Evolutionary conservation across 2,888 invertebrate genomes (phyloP).

Genomic region (Hypsopygia costalis): DNA sequence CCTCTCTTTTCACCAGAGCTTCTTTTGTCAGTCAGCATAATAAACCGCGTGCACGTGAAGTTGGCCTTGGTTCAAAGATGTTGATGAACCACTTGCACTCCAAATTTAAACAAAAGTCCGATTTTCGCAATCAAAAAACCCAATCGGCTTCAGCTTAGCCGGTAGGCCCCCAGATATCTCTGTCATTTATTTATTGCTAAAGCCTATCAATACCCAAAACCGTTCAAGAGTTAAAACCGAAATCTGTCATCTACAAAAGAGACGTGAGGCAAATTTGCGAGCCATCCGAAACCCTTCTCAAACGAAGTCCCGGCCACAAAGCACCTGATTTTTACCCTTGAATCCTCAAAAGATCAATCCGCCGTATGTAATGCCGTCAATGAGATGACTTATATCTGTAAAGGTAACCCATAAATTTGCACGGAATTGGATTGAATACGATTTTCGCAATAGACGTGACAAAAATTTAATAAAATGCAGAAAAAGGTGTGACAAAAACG

Average conservation of each 20-base stretch:
- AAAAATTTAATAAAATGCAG: no score
- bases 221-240: conserved; percentile 1
- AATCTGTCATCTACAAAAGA: conserved; percentile 1
- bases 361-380: conserved; percentile 4
- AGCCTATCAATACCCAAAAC: background rate
- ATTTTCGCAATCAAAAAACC: no score
- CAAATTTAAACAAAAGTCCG: no score
- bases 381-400: background rate
- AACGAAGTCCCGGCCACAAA: conserved; percentile 3
- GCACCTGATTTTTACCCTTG: conserved; percentile 8
- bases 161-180: no score
- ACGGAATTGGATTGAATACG: conserved; percentile 2
- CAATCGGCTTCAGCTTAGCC: no score
- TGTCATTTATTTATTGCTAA: no score
- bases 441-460: background rate
- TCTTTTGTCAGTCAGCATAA: no score
- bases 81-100: no score
- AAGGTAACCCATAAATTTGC: conserved; percentile 1
- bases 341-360: conserved; percentile 7
- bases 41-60: no score
- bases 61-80: no score
- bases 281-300: conserved; percentile 2
- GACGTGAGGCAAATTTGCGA: background rate
- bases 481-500: no score
- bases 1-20: no score